A percentile compares a stretch with the other conserved stretches of the same genome.
Evolutionary conservation across 2,797 vertebrate species (phyloP).

Genomic region (Microctenopoma lineatum): DNA sequence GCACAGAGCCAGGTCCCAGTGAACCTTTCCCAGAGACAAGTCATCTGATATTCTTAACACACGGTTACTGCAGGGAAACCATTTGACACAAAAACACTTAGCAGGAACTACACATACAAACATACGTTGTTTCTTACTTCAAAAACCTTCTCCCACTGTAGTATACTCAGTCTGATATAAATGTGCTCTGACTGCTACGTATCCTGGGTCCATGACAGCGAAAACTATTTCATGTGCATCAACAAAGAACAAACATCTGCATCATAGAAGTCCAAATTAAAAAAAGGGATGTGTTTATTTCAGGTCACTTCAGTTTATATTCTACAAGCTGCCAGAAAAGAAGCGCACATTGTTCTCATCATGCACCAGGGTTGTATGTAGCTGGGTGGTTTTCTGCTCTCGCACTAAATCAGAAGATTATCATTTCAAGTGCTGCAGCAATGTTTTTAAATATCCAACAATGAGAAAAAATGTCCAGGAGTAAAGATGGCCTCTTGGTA

Average conservation of each 20-base stretch:
- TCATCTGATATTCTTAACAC: constrained; percentile 82
- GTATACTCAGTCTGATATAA: not conserved
- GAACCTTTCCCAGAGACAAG: constrained; percentile 77
- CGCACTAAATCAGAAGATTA: constrained; percentile 20
- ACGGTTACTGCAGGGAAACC: constrained; percentile 75
- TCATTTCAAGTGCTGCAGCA: constrained; percentile 30
- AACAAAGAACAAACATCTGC: constrained; percentile 27
- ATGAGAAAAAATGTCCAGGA: not conserved
- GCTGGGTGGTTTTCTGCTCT: constrained; percentile 29
- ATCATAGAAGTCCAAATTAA: constrained; percentile 28
- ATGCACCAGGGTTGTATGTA: not conserved
- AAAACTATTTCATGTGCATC: not conserved
- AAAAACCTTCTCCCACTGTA: not conserved
- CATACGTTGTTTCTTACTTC: not conserved
- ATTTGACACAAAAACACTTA: constrained; percentile 13
- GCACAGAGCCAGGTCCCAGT: constrained; percentile 83
- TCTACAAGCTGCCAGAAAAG: constrained; percentile 5
- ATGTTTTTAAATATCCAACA: constrained; percentile 6
- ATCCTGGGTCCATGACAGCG: not conserved
- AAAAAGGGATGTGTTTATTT: constrained; percentile 27
- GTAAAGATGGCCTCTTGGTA: not conserved
- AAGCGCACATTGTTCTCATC: constrained; percentile 51
- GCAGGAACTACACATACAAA: not conserved
- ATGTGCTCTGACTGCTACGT: not conserved
- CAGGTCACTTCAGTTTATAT: constrained; percentile 25